These are phyloP conservation scores for Erethizon dorsatum DNA, from an alignment of 2,797 vertebrate species.

Conservation along the genomic window DNA sequence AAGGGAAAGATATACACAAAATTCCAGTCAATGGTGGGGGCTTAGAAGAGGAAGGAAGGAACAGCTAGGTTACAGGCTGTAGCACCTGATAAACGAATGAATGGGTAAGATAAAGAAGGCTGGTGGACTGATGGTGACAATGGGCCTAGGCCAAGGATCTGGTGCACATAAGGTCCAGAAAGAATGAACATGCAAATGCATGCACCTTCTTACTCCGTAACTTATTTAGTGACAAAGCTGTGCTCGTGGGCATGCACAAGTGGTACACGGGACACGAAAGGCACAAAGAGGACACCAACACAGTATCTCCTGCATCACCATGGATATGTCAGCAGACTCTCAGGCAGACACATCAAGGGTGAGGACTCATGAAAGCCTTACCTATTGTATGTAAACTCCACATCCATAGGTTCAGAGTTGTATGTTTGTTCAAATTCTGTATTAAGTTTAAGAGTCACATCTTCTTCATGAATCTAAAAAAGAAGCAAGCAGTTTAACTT, in stretches of 20 bases:
- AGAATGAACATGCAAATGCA: fast-evolving
- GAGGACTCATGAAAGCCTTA: slow-evolving; percentile 74
- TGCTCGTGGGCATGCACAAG: not conserved
- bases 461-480: slow-evolving; percentile 93
- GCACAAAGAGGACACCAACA: not conserved
- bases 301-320: fast-evolving
- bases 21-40: not conserved
- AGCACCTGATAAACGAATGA: no score
- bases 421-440: slow-evolving; percentile 93
- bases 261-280: not conserved
- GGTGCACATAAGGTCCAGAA: not conserved
- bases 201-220: fast-evolving
- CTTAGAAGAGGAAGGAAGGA: not conserved
- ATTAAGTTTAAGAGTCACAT: slow-evolving; percentile 94
- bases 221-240: not conserved
- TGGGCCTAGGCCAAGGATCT: no score
- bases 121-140: no score
- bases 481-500: not conserved
- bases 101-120: not conserved
- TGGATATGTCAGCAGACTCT: fast-evolving
- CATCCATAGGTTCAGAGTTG: slow-evolving; percentile 95
- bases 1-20: not conserved
- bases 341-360: not conserved
- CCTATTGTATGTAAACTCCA: slow-evolving; percentile 96
- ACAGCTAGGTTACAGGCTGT: not conserved